phyloP scores from a whole-genome alignment of 2,797 vertebrate species.

The Zenarchopterus dispar region DNA sequence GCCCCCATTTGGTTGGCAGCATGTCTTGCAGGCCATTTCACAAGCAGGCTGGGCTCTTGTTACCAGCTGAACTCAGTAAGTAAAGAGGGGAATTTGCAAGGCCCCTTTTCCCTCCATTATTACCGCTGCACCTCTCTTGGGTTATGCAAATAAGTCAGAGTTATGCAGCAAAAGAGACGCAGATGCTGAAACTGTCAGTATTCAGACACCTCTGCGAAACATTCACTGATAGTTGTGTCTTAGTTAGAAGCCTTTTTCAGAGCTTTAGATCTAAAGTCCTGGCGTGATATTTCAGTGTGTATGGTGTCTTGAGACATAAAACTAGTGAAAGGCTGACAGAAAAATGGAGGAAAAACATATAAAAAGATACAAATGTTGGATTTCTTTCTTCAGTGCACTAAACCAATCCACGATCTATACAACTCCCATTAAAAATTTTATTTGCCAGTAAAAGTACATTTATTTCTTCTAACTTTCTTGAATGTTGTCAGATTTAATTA shows the following conservation, averaged over 20 bases:
- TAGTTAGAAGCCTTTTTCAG: constrained; percentile 14
- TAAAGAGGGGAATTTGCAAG: constrained; percentile 45
- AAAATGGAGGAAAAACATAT: not conserved
- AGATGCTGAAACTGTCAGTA: constrained; percentile 52
- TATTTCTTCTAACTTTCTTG: constrained; percentile 15
- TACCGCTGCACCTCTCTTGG: constrained; percentile 54
- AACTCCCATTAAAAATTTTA: constrained; percentile 15
- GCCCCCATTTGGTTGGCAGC: constrained; percentile 74
- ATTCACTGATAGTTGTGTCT: constrained; percentile 28
- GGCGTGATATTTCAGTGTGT: constrained; percentile 19
- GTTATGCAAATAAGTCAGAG: constrained; percentile 65
- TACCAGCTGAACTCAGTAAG: constrained; percentile 53
- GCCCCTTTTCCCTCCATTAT: constrained; percentile 10
- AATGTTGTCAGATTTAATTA: constrained; percentile 38
- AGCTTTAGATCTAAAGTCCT: constrained; percentile 11
- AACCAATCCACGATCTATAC: constrained; percentile 14
- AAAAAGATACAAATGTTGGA: not conserved
- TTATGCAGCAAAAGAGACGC: constrained; percentile 61
- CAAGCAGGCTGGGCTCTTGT: constrained; percentile 38
- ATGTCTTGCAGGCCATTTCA: constrained; percentile 51
- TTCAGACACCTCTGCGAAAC: constrained; percentile 57
- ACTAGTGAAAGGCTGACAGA: constrained; percentile 5
- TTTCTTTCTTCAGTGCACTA: too few relatives aligned
- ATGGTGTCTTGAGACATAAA: constrained; percentile 20
- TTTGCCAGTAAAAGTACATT: constrained; percentile 22